phyloP scores from a whole-genome alignment of 2,888 invertebrate genomes.

The Seladonia tumulorum region DNA sequence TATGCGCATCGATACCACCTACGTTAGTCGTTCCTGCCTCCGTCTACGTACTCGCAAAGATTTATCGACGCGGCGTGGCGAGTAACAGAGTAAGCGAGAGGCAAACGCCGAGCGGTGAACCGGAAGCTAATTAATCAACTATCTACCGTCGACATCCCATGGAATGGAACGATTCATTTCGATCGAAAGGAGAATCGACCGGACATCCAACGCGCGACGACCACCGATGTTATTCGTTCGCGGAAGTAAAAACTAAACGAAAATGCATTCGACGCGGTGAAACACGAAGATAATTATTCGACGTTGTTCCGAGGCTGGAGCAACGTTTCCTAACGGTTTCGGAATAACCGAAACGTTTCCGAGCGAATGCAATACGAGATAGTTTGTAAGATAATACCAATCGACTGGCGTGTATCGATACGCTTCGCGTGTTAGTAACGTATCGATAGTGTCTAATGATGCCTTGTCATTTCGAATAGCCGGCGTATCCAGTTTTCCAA shows the following conservation, averaged over 20 bases:
- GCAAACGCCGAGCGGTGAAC: not conserved
- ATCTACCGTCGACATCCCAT: not conserved
- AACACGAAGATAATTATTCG: not conserved
- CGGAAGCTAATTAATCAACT: conserved; percentile 1
- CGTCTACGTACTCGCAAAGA: not conserved
- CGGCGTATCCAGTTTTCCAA: conserved; percentile 14
- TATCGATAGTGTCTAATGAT: conserved; percentile 18
- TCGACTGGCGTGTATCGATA: conserved; percentile 1
- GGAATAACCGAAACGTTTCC: not conserved
- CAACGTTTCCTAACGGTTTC: not conserved
- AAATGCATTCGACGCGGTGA: not conserved
- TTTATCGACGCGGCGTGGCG: not conserved
- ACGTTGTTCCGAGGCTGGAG: not conserved
- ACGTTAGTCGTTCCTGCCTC: not conserved
- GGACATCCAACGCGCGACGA: not conserved
- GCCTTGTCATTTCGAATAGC: conserved; percentile 19
- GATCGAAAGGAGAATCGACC: not conserved
- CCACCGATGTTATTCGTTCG: not conserved
- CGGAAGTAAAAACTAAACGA: not conserved
- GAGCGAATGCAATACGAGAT: not conserved
- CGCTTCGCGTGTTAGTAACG: conserved; percentile 10
- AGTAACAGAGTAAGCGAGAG: not conserved
- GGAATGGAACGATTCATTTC: not conserved
- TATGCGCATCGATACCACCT: not conserved
- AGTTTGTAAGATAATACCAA: conserved; percentile 13